A percentile compares a stretch with the other conserved stretches of the same genome.
Evolutionary conservation across 2,113 vertebrate genomes (phyloP).

Genomic region (Scalopus aquaticus): DNA sequence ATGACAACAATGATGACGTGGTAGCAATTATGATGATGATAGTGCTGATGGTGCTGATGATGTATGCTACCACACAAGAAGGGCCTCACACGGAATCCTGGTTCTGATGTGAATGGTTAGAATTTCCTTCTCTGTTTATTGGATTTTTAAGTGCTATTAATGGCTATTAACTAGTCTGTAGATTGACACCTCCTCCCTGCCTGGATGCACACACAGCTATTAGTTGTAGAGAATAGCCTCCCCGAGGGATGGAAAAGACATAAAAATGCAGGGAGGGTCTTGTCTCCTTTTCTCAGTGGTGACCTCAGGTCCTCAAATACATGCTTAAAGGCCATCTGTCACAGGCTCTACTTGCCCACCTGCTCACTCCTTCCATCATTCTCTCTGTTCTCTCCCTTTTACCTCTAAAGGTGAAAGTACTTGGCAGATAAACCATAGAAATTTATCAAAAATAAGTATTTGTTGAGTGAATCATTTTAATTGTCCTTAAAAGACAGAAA

Average conservation of each 20-base stretch:
- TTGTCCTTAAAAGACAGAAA: not conserved
- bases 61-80: not conserved
- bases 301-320: not conserved
- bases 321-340: not conserved
- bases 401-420: not conserved
- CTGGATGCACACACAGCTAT: not conserved
- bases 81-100: not conserved
- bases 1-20: not conserved
- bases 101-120: not conserved
- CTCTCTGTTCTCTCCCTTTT: not conserved
- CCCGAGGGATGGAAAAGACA: constrained; percentile 13
- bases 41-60: not conserved
- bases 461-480: not conserved
- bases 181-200: constrained; percentile 51
- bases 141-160: constrained; percentile 66
- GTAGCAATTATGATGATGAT: not conserved
- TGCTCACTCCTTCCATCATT: not conserved
- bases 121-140: constrained; percentile 9
- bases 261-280: not conserved
- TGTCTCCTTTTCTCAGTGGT: constrained; percentile 15
- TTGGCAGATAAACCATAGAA: not conserved
- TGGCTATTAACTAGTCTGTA: constrained; percentile 63
- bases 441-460: not conserved
- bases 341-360: not conserved
- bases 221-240: not conserved